Evolutionary conservation across 2,797 vertebrate genomes (phyloP), one percentile per base, ranked within the genome.

Genomic region (Pristis pectinata): DNA sequence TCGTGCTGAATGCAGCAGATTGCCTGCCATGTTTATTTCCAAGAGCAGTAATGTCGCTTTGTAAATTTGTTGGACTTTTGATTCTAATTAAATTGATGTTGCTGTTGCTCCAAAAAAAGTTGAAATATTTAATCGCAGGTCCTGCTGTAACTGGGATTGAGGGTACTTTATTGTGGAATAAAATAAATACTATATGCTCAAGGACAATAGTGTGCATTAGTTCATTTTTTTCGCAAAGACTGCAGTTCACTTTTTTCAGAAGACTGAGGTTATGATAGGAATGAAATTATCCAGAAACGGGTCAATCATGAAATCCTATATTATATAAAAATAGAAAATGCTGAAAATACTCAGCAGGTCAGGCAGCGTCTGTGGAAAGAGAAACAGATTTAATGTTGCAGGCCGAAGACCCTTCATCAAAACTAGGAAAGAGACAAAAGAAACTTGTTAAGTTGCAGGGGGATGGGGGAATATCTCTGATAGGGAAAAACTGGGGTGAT

Each of bases 71-170:
- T 74, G 70, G 92, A 94, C 70, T 94, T 56, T 94, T 72, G 92
- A 44, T 74, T 70, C 67, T 53, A 94, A 70, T 93, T 93, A 74
- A 93, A 72, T 94, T 94, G 67, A 94, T 72, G 67, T 94, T 94
- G 70, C 67, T 91, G n/a, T 91, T 91, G 61, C 59, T 91, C 59
- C 44, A n/a, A 49, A 74, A 94, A 74, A 6, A 7, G 70, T 76
- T 72, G 70, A 74, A 72, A 94, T 94, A 94, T 76, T 72, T 94
- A 94, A 74, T 94, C 64, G 41, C 92, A 94, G 92, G 67, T 94
- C 72, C 67, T 94, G 70, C 27, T 94, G 49, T 94, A 53, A 94
- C 92, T 94, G 92, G 44, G 30, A 94, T 74, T 74, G 41, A 94
- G 70, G 70, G 87, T 64, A 91, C n/a, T 64, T 91, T 67, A 91